A percentile compares a stretch with the other conserved stretches of the same genome.
Evolutionary conservation across 2,113 vertebrate genomes (phyloP).

Genomic region (Gymnorhina tibicen): DNA sequence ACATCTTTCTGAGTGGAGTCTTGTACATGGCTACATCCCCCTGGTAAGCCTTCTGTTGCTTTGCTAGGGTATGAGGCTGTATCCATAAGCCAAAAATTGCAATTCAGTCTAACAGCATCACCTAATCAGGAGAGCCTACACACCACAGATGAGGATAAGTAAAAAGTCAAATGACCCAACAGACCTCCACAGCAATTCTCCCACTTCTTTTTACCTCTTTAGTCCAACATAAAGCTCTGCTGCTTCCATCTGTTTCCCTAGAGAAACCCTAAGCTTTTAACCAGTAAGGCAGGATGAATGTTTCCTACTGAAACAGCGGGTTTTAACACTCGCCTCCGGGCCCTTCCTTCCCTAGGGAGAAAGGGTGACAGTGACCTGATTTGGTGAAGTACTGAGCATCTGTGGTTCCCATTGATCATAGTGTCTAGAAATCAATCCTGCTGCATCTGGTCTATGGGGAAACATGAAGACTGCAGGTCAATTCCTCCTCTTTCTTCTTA

Average conservation of each 20-base stretch:
- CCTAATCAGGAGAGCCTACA: not conserved
- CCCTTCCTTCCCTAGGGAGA: not conserved
- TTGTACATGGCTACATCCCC: not conserved
- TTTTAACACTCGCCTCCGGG: not conserved
- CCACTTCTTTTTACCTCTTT: not conserved
- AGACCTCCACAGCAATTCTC: not conserved
- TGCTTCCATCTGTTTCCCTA: not conserved
- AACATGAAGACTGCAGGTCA: constrained; percentile 33
- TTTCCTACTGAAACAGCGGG: not conserved
- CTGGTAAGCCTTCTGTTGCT: not conserved
- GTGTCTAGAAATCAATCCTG: constrained; percentile 24
- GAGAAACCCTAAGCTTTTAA: not conserved
- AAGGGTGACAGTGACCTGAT: constrained; percentile 35
- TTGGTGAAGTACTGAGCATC: not conserved
- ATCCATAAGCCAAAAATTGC: not conserved
- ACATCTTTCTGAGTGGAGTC: not conserved
- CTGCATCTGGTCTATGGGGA: constrained; percentile 12
- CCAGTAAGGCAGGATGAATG: not conserved
- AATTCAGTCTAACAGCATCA: not conserved
- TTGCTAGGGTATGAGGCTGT: not conserved
- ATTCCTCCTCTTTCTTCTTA: constrained; percentile 25
- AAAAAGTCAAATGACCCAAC: not conserved
- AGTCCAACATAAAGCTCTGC: not conserved
- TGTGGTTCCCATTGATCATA: not conserved
- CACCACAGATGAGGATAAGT: not conserved